Evolutionary conservation across 2,888 invertebrate genomes (phyloP).

Genomic region (Sepiola atlantica): DNA sequence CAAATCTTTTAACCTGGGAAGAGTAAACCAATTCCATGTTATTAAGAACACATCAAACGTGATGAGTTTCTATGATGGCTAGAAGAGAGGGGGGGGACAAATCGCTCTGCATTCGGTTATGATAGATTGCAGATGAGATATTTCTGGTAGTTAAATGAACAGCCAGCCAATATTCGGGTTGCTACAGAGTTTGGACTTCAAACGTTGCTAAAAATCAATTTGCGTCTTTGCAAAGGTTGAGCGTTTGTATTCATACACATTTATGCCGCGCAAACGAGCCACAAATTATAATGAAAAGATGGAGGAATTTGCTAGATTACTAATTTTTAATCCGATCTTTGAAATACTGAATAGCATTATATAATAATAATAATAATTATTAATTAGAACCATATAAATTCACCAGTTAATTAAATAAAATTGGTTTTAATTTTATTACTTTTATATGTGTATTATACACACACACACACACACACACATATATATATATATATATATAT

Average conservation of each 20-base stretch:
- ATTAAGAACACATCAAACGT: constrained; percentile 20
- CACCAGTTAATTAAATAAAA: too few species aligned
- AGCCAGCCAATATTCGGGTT: background rate
- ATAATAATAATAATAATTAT: constrained; percentile 16
- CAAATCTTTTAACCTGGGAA: constrained; percentile 32
- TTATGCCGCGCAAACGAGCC: constrained; percentile 11
- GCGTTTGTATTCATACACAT: background rate
- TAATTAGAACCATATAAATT: background rate
- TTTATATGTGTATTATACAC: too few species aligned
- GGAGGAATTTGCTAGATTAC: background rate
- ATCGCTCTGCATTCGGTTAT: background rate
- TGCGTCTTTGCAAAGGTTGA: background rate
- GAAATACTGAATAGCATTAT: background rate
- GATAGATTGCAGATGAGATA: background rate
- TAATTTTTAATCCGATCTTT: background rate
- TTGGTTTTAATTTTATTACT: too few species aligned
- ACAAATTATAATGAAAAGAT: background rate
- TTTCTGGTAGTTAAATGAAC: background rate
- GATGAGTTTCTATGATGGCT: background rate
- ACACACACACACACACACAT: too few species aligned
- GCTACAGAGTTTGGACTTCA: background rate
- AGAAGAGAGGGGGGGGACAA: background rate
- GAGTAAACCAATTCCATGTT: constrained; percentile 8
- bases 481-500: too few species aligned
- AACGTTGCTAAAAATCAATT: background rate